Evolutionary conservation across 2,888 invertebrate species (phyloP), one percentile per base, ranked within the genome.

Genomic region (Watsonalla binaria): DNA sequence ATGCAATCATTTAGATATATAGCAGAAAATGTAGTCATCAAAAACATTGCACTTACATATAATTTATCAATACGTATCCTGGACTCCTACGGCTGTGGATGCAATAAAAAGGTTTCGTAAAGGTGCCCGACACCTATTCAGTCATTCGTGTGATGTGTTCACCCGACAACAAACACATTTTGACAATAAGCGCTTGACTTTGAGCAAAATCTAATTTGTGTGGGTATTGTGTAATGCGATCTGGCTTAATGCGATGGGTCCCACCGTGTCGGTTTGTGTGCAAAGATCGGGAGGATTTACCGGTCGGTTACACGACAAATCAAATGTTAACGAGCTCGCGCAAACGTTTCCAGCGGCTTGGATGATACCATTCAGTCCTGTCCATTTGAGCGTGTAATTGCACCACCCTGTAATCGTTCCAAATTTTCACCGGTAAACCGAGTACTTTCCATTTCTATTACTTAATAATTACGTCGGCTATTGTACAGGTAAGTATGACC

Each of bases 301-400:
- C 90, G 89, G 76, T 87, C 82, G 90, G 90, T 86, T 88, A 82
- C 87, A 89, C 88, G 86, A 88, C 86, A 90, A 89, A 89, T 88
- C 84, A 86, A 86, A 86, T 76, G 81, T 89, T 90, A 90, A 89
- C 83, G 84, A 87, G 87, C 84, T 82, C 82, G 77, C 78, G 81
- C 82, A 83, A 86, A 82, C 72, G 71, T 70, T 70, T 68, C 74
- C 72, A 72, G 76, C 70, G 75, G 76, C 72, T 77, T 78, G 76
- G 75, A 69, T 76, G 76, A 77, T 76, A 73, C 74, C 72, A 24
- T 78, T 72, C 75, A 74, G 73, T 75, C 63, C 64, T 74, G 78
- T 66, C 74, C 80, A 77, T 77, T 84, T 82, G 65, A 69, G 79
- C 89, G 78, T 87, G 79, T 89, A 80, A 90, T 89, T 88, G 80